Base-by-base conservation (phyloP, 2,797 vertebrate genomes). In the Rhynchotus rufescens region DNA sequence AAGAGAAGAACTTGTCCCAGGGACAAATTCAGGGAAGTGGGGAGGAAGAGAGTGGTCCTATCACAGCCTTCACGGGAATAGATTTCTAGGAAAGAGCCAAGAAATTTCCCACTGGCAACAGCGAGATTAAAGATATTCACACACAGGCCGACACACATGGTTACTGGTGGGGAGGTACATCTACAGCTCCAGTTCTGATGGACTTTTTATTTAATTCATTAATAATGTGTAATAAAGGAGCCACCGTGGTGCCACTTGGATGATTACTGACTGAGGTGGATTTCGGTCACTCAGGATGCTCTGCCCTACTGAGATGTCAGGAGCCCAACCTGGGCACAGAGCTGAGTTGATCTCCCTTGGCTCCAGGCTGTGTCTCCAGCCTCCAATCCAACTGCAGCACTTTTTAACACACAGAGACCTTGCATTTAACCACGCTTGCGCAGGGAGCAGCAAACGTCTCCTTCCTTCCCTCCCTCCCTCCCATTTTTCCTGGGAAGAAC, bases 91-190 rank as follows among this genome's bases (percentile, higher is more conserved):
- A 32, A 82, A 36, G 10, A 54, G 32, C 5, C 56, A 80, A 80
- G 65, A 26, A 12, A 66, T 12, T 73, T 51, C 64, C 44, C 47
- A 30, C 0, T 3, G 65, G 67, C 56, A 75, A 45, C 30, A 60
- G 9, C 0, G 21, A 91, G 71, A 36, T 52, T 11, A 44, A 73
- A 65, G 80, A 19, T 42, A 51, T 40, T 56, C 26, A 1, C 8
- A 2, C 1, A 8, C 25, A 44, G 74, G 71, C 60, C 0, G 6
- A 52, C 1, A 3, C 80, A 22, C 2, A 0, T 0, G 4, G 67
- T 74, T 45, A 4, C 0, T 5, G 56, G 17, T 5, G 30, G 42
- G 38, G 49, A 69, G 54, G 67, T n/a, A 69, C 8, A 2, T 67
- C 16, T 1, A 8, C 67, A 45, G 88, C 57, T 71, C 52, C 81